Base-by-base conservation (phyloP, 1,140 invertebrate species). In the Drosophila arizonae region DNA sequence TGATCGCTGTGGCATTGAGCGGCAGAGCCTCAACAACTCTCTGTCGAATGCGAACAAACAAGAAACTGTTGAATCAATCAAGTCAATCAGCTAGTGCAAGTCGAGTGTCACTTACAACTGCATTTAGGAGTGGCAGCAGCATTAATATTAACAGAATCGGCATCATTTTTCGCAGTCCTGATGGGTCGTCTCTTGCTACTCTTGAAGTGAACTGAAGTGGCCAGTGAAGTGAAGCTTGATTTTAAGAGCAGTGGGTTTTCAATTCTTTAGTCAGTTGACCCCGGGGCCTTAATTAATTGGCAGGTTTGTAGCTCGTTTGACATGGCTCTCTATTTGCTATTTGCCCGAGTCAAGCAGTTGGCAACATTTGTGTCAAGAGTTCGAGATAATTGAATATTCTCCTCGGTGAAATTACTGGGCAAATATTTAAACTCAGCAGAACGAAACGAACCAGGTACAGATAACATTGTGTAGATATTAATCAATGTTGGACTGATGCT, bases 321-420 rank as follows among this genome's bases (percentile, higher is more conserved):
- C 73, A 80, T 65, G 70, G 50, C 60, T 5, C 26, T 45, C 43
- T 73, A 55, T 70, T 86, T 86, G 58, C 33, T 73, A 46, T 73
- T 86, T 81, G 66, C 51, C 62, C 45, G 66, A 71, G 46, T 65
- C 66, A 61, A 79, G 69, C 33, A 55, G 45, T 64, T 52, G 33
- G 41, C 30, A 72, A 82, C 84, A 87, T 87, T 82, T 87, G 72
- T 79, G 82, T 88, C 82, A 87, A 87, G 79, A 67, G 72, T 52
- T 72, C 41, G 33, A 86, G 75, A 76, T 85, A 85, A 87, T 87
- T 81, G 71, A 54, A 75, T 78, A 60, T 70, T 61, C 61, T 13
- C 64, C 17, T 13, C 30, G 64, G 82, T 68, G 51, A 63, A 68
- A 67, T 57, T 68, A 46, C 64, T 72, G 21, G n/a, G 55, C 48